Evolutionary conservation across 2,113 vertebrate species (phyloP), one percentile per base, ranked within the genome.

Genomic region (Etheostoma cragini): DNA sequence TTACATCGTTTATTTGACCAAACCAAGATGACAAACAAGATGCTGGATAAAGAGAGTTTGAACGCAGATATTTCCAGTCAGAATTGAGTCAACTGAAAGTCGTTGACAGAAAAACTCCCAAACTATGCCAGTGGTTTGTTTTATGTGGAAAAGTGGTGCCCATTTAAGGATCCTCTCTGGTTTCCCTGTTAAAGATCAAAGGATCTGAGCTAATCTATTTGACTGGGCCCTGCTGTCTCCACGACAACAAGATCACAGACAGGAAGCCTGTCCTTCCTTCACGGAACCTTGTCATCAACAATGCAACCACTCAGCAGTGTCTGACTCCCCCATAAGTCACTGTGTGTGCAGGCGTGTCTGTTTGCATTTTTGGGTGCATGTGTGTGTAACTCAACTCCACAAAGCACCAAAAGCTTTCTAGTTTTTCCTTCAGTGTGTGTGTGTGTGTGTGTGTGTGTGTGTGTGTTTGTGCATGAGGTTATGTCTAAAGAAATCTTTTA

Each of bases 221-320:
- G 87, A 87, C 86, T 76, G 86, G 30, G 74, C 22, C 69, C 47
- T 19, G 62, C 83, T 77, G 85, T 92, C 88, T 76, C 88, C 89
- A 93, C 75, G 86, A 91, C 90, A 89, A 90, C 88, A 86, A 84
- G 88, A 92, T 92, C 90, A 89, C 77, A 91, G 92, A 87, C 85
- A 88, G 89, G 87, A 90, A 89, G 88, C 83, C 80, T 50, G 86
- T 88, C 78, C 78, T 86, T 84, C 90, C 80, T 90, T 91, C 90
- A 89, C 73, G 86, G 87, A 45, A 73, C 79, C 87, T 90, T 86
- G 81, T 92, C 81, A 76, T 87, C 87, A 86, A 94, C 92, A 94
- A 93, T 83, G 77, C 79, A 84, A 62, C 66, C 87, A 78, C 89
- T 93, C 88, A 87, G 82, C 89, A 73, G 87, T 46, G 78, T 80